phyloP scores from a whole-genome alignment of 2,888 invertebrate species.

The Drosophila paranaensis region DNA sequence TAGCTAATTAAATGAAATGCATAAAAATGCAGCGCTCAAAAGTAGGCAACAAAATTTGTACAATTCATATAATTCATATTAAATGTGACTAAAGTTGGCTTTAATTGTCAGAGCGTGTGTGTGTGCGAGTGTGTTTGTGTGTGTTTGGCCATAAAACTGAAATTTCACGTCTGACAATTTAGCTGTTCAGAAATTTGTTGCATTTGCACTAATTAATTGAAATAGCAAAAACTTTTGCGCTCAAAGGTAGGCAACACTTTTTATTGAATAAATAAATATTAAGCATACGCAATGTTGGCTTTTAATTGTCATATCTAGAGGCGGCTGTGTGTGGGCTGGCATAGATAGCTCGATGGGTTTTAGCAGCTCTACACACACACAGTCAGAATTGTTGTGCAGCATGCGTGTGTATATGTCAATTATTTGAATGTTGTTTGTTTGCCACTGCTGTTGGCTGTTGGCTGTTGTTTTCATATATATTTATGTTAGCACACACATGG shows the following conservation, averaged over 20 bases:
- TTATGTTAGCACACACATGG: conserved; percentile 67
- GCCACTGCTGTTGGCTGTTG: conserved; percentile 29
- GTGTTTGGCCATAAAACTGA: neutral
- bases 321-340: neutral
- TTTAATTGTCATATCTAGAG: conserved; percentile 16
- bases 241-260: conserved; percentile 25
- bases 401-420: conserved; percentile 26
- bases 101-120: conserved; percentile 4
- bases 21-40: neutral
- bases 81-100: conserved; percentile 1
- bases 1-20: conserved; percentile 9
- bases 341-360: neutral
- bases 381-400: neutral
- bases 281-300: conserved; percentile 16
- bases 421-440: conserved; percentile 41
- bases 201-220: conserved; percentile 21
- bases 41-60: conserved; percentile 9
- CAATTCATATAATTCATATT: neutral
- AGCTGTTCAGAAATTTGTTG: neutral
- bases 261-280: conserved; percentile 5
- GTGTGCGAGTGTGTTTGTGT: neutral
- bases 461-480: conserved; percentile 62
- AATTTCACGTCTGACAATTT: conserved; percentile 8
- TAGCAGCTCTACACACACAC: neutral
- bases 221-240: neutral